Evolutionary conservation across 2,888 invertebrate species (phyloP), one percentile per base, ranked within the genome.

Genomic region (Melanotus villosus): DNA sequence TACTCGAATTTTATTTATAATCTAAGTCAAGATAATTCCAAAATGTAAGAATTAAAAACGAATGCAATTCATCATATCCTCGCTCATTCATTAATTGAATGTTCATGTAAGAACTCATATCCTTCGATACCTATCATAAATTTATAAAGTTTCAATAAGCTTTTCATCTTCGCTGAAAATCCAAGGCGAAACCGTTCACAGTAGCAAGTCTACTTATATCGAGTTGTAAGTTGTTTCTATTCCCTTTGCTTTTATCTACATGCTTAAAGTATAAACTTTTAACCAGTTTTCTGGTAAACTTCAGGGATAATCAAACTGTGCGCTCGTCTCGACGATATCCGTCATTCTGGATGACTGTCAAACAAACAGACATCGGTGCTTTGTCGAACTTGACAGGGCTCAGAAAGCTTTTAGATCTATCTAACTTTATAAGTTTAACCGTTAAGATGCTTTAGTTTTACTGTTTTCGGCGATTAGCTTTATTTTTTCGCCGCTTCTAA

Each of bases 351-450:
- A 73, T 73, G 66, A 73, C 64, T 71, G 70, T 73, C 68, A 70
- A 71, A 68, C 60, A 67, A 70, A 68, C 56, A 67, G 68, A 70
- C 70, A 63, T 62, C 65, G 58, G 45, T 58, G 68, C 68, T 67
- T 67, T 66, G 70, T 70, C 64, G 72, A 66, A 70, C 64, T 41
- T 70, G 70, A 72, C 67, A 68, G 66, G 65, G 52, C 67, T 67
- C 67, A 70, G 62, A 70, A 72, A 72, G 70, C 72, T 72, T 70
- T 67, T 67, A 70, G 64, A 70, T 70, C 70, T 70, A 63, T 70
- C 70, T 58, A 70, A 70, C 70, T 70, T 70, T 70, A 70, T 67
- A 66, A 70, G 70, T 70, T 70, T 70, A 67, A 26, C 67, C 63
- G 54, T 62, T 66, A 63, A 70, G 52, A 56, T 70, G 57, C 34